A percentile compares a stretch with the other conserved stretches of the same genome.
Evolutionary conservation across 2,888 invertebrate genomes (phyloP).

Genomic region (Monochamus alternatus): DNA sequence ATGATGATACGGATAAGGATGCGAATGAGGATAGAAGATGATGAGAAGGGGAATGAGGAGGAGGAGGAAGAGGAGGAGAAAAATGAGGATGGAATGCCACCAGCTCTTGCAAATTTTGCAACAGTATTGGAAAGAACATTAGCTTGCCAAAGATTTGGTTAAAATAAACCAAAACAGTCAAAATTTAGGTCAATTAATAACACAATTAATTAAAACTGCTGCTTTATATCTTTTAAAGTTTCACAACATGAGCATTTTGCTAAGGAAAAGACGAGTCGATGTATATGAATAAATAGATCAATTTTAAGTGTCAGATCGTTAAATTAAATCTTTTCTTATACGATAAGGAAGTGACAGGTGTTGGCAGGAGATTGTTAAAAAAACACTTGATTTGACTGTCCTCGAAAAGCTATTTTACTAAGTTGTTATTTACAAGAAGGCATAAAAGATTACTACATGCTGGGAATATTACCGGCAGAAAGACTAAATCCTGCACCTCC

Average conservation of each 20-base stretch:
- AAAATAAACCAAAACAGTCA: constrained; percentile 9
- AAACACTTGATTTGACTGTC: constrained; percentile 28
- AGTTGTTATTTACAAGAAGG: constrained; percentile 21
- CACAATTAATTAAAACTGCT: constrained; percentile 11
- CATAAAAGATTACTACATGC: constrained; percentile 16
- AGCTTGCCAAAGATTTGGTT: constrained; percentile 1
- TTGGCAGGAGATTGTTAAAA: constrained; percentile 36
- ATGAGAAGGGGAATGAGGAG: too few species aligned
- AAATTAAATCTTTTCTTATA: constrained; percentile 33
- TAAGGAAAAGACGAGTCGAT: constrained; percentile 8
- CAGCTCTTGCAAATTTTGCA: too few species aligned
- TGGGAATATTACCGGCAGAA: neutral
- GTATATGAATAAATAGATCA: neutral
- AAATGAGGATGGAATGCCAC: too few species aligned
- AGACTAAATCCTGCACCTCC: neutral
- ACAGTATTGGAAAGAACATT: constrained; percentile 64
- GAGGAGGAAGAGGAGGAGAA: too few species aligned
- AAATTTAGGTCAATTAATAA: constrained; percentile 7
- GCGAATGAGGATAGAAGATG: too few species aligned
- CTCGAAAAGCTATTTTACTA: constrained; percentile 22
- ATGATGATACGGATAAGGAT: too few species aligned
- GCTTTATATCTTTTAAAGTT: constrained; percentile 7
- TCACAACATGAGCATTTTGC: constrained; percentile 19
- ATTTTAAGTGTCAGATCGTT: neutral
- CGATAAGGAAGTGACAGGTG: constrained; percentile 25